Conservation (phyloP, 1,140 invertebrate species). For the Asbolus verrucosus region DNA sequence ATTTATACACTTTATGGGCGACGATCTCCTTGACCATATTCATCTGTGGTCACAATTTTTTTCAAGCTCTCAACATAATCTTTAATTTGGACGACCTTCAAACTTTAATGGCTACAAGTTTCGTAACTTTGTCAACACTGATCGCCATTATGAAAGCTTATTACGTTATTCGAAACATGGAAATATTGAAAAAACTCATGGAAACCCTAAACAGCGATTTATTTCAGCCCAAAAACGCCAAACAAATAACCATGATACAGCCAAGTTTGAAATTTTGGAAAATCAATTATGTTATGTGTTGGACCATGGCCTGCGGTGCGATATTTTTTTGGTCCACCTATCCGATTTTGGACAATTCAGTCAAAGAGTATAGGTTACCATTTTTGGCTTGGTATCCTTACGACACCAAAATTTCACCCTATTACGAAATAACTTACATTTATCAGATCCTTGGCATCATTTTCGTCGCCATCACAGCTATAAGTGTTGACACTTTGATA, state of each 20-base stretch:
- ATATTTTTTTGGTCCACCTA: conserved; percentile 6
- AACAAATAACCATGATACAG: background rate
- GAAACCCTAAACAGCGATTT: background rate
- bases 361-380: conserved; percentile 7
- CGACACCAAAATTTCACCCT: background rate
- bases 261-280: conserved; percentile 2
- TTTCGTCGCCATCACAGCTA: background rate
- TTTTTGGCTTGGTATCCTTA: conserved; percentile 14
- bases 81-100: background rate
- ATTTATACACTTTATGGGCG: background rate
- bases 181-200: background rate
- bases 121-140: background rate
- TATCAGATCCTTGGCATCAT: conserved; percentile 5
- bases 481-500: conserved; percentile 16
- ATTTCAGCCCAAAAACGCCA: conserved; percentile 6
- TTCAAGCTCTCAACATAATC: background rate
- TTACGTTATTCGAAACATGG: conserved; percentile 3
- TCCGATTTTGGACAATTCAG: background rate
- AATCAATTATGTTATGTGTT: background rate
- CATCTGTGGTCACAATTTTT: background rate
- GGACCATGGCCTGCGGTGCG: conserved; percentile 5
- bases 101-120: background rate
- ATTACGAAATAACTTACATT: background rate
- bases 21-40: background rate
- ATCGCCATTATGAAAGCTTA: background rate